These are phyloP conservation scores for Butorides virescens DNA, from an alignment of 2,113 vertebrate species.

Conservation along the genomic window DNA sequence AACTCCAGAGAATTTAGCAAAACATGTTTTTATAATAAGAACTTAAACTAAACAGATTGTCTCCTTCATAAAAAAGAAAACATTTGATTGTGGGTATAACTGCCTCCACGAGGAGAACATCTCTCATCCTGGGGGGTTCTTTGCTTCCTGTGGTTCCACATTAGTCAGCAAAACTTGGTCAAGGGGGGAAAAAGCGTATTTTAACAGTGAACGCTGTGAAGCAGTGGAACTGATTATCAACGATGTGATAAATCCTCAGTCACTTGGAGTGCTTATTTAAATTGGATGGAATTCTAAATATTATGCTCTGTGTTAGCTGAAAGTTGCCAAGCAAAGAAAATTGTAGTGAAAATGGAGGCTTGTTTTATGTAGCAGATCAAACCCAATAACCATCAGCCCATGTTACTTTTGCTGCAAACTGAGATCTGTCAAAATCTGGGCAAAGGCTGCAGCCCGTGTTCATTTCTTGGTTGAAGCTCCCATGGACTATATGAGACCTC, in stretches of 20 bases:
- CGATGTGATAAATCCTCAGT: neutral
- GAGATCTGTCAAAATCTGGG: neutral
- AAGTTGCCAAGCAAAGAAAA: neutral
- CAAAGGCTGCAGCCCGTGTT: neutral
- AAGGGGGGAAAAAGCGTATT: neutral
- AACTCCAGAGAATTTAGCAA: constrained; percentile 37
- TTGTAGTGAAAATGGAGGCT: neutral
- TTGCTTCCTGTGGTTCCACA: neutral
- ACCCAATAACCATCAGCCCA: neutral
- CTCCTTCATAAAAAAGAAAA: neutral
- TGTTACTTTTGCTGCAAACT: neutral
- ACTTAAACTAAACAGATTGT: constrained; percentile 23
- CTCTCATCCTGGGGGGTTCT: neutral
- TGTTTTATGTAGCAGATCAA: neutral
- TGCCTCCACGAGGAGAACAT: neutral
- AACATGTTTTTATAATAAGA: constrained; percentile 29
- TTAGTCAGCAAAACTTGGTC: constrained; percentile 24
- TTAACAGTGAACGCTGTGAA: neutral
- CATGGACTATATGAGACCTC: neutral
- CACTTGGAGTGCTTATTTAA: constrained; percentile 14
- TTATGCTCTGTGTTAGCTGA: neutral
- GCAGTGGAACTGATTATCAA: constrained; percentile 2
- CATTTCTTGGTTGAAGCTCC: neutral
- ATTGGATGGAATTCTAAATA: neutral
- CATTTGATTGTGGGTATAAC: neutral